Percentiles rank a stretch among this genome's conserved stretches.
Conservation (phyloP, 2,113 vertebrate species). For the Periophthalmus modestus region DNA sequence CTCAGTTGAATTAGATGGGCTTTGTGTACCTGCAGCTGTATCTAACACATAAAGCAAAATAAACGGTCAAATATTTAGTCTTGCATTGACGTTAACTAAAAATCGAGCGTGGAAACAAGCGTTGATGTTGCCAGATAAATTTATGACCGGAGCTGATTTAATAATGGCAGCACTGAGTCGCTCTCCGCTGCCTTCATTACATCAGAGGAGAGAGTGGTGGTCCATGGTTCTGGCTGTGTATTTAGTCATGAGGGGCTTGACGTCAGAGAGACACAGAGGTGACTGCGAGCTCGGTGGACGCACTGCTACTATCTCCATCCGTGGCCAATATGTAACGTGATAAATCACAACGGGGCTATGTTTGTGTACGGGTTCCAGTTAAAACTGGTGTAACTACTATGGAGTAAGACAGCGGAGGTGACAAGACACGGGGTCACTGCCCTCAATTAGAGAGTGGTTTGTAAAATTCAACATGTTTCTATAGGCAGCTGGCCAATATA, state of each 20-base stretch:
- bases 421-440: neutral
- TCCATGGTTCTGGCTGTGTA: conserved; percentile 1
- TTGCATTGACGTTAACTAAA: neutral
- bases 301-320: neutral
- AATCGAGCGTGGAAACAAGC: neutral
- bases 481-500: neutral
- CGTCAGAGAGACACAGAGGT: conserved; percentile 11
- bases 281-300: neutral
- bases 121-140: neutral
- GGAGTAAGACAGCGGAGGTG: conserved; percentile 1
- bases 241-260: conserved; percentile 20
- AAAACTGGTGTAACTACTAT: conserved; percentile 2
- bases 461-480: conserved; percentile 2
- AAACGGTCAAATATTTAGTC: neutral
- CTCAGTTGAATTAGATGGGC: no score
- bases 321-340: conserved; percentile 17
- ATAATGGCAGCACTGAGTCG: neutral
- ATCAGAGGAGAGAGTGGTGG: conserved; percentile 3
- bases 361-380: conserved; percentile 3
- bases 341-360: conserved; percentile 11
- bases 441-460: conserved; percentile 3
- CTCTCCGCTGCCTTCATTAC: conserved; percentile 11
- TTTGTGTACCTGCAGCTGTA: no score
- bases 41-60: no score
- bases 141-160: neutral